Percentiles rank a stretch among this genome's conserved stretches.
phyloP scores from a whole-genome alignment of 2,113 vertebrate genomes.

The Leptobrachium ailaonicum region DNA sequence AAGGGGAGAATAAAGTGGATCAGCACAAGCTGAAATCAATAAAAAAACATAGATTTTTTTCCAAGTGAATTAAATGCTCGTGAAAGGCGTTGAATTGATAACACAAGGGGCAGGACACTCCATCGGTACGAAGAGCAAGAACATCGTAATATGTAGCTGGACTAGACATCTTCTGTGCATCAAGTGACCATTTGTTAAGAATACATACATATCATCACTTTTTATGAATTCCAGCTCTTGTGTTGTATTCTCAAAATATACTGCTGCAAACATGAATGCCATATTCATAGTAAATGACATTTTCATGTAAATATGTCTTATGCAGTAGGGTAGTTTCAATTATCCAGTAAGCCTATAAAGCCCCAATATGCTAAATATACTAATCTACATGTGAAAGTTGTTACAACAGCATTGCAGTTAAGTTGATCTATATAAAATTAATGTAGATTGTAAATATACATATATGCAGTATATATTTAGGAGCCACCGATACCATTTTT shows the following conservation, averaged over 20 bases:
- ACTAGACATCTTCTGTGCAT: slow-evolving; percentile 30
- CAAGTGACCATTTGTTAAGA: slow-evolving; percentile 33
- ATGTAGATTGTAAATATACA: too few species aligned
- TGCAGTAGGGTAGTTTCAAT: too few species aligned
- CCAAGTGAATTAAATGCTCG: slow-evolving; percentile 49
- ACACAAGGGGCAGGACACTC: slow-evolving; percentile 43
- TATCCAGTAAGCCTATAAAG: too few species aligned
- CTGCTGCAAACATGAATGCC: too few species aligned
- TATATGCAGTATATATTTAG: too few species aligned
- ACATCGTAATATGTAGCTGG: slow-evolving; percentile 38
- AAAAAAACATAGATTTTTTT: slow-evolving; percentile 50
- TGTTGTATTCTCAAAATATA: neutral
- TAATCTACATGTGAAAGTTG: too few species aligned
- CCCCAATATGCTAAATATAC: too few species aligned
- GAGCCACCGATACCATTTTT: too few species aligned
- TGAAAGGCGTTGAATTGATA: slow-evolving; percentile 51
- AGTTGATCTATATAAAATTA: too few species aligned
- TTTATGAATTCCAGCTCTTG: slow-evolving; percentile 3
- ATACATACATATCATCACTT: slow-evolving; percentile 36
- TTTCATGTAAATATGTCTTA: too few species aligned
- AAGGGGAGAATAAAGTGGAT: slow-evolving; percentile 49
- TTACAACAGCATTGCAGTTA: too few species aligned
- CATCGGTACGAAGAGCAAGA: slow-evolving; percentile 27
- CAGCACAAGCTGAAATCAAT: slow-evolving; percentile 50
- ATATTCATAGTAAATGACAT: too few species aligned